phyloP scores from a whole-genome alignment of 2,888 invertebrate species.

The Hirtodrosophila duncani region DNA sequence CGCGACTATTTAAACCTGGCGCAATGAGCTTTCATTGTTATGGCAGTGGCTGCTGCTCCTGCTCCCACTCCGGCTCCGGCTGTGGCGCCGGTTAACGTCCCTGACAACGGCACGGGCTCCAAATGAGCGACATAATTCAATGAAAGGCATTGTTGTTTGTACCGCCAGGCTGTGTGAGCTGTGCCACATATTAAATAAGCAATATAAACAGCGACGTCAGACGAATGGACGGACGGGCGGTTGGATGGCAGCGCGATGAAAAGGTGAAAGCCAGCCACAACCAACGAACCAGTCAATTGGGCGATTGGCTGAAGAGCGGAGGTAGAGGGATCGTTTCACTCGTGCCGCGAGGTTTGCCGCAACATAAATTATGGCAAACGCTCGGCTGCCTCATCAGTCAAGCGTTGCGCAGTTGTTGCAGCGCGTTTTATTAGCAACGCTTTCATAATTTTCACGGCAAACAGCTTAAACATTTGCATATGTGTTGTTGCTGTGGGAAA shows the following conservation, averaged over 20 bases:
- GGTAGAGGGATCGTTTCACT: not conserved
- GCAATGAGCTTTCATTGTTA: conserved; percentile 66
- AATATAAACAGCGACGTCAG: conserved; percentile 57
- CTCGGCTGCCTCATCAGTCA: conserved; percentile 70
- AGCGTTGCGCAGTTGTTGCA: conserved; percentile 61
- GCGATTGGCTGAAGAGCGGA: conserved; percentile 35
- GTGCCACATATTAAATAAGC: conserved; percentile 72
- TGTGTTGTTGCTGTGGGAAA: conserved; percentile 13
- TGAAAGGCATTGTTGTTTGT: conserved; percentile 59
- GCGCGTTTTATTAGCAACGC: conserved; percentile 61
- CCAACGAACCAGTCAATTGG: conserved; percentile 7
- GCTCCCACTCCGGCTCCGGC: not conserved
- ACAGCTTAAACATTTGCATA: conserved; percentile 69
- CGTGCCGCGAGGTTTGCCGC: conserved; percentile 53
- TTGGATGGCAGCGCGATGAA: conserved; percentile 18
- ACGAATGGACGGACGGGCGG: not conserved
- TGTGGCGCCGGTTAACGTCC: not conserved
- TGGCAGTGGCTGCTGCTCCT: conserved; percentile 38
- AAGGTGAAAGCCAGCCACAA: conserved; percentile 39
- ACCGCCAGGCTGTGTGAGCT: conserved; percentile 58
- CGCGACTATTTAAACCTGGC: conserved; percentile 62
- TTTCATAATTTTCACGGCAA: conserved; percentile 63
- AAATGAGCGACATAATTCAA: conserved; percentile 73
- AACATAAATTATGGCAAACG: conserved; percentile 71
- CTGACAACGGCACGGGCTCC: conserved; percentile 27